phyloP scores from a whole-genome alignment of 1,140 invertebrate species.

The Archivesica marissinica region DNA sequence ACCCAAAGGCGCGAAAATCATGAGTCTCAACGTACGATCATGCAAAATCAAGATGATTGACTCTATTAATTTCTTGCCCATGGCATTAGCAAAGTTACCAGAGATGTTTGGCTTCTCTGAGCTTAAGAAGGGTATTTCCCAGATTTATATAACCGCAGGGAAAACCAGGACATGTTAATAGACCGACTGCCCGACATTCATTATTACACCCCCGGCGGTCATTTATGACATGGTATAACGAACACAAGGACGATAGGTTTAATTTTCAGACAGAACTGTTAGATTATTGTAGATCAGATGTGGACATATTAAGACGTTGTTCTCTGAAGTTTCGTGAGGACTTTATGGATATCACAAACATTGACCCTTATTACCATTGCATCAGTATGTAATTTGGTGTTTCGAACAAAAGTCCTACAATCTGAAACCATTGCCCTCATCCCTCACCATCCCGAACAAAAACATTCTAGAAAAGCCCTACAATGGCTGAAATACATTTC shows the following conservation, averaged over 20 bases:
- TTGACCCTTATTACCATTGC: slow-evolving; percentile 49
- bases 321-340: slow-evolving; percentile 26
- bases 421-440: not conserved
- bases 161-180: slow-evolving; percentile 22
- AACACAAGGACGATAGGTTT: slow-evolving; percentile 22
- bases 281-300: slow-evolving; percentile 42
- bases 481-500: slow-evolving; percentile 44
- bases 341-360: slow-evolving; percentile 16
- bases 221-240: slow-evolving; percentile 50
- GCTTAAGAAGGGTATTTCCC: slow-evolving; percentile 54
- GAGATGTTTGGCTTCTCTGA: slow-evolving; percentile 12
- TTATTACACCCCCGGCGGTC: slow-evolving; percentile 14
- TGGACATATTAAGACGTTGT: too few species aligned
- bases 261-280: too few species aligned
- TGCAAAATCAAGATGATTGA: slow-evolving; percentile 46
- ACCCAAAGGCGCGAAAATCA: slow-evolving; percentile 17
- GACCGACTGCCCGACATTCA: not conserved
- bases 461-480: slow-evolving; percentile 13
- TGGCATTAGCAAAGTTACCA: slow-evolving; percentile 40
- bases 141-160: slow-evolving; percentile 28
- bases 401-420: not conserved
- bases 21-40: not conserved
- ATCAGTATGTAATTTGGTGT: slow-evolving; percentile 22
- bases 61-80: slow-evolving; percentile 38
- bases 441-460: slow-evolving; percentile 32